Conservation (phyloP, 2,113 vertebrate genomes). For the Brachyistius frenatus region DNA sequence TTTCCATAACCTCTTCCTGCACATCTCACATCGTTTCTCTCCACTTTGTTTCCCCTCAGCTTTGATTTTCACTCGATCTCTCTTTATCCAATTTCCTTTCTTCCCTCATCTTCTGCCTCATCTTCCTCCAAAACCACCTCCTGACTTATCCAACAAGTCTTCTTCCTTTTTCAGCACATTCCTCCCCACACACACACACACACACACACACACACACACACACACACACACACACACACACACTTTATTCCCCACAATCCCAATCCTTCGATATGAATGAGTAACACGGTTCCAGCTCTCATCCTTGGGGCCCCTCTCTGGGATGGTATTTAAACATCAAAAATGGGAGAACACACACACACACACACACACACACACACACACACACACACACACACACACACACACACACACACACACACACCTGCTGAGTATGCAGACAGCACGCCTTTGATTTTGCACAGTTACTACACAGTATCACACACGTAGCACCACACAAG, state of each 20-base stretch:
- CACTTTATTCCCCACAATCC: conserved; percentile 1
- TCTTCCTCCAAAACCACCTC: conserved; percentile 19
- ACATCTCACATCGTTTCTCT: neutral
- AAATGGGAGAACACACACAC: neutral
- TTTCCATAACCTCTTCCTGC: neutral
- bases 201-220: too few species aligned
- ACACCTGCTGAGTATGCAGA: conserved; percentile 46
- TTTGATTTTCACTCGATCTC: conserved; percentile 46
- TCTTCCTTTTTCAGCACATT: conserved; percentile 36
- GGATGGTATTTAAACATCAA: conserved; percentile 31
- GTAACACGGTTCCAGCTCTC: conserved; percentile 40
- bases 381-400: conserved; percentile 21
- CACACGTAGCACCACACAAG: neutral
- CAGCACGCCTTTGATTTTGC: conserved; percentile 35
- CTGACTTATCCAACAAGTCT: conserved; percentile 13
- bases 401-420: neutral
- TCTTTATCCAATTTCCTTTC: conserved; percentile 31
- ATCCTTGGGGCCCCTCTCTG: conserved; percentile 21
- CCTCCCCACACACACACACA: neutral
- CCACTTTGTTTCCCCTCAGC: neutral
- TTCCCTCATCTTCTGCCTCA: conserved; percentile 1
- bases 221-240: too few species aligned
- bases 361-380: conserved; percentile 17
- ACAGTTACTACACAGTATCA: conserved; percentile 16
- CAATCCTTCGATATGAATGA: conserved; percentile 42